Evolutionary conservation across 53 echinoderm and acorn worm species (phyloP).

Genomic region (Temnopleurus reevesii): DNA sequence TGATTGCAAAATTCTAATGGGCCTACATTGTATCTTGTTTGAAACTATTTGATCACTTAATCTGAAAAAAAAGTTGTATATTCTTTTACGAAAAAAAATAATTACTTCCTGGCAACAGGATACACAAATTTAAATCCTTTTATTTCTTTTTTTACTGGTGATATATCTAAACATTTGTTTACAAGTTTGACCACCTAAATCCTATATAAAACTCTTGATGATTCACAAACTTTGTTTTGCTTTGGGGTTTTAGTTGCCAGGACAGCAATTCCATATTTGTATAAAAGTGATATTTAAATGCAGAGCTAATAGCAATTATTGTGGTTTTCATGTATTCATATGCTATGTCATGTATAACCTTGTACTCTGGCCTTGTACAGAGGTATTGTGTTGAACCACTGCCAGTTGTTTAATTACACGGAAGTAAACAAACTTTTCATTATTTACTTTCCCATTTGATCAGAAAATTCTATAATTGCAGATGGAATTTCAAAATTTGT

Average conservation of each 20-base stretch:
- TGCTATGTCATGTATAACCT: conserved; percentile 26
- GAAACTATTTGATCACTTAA: no score
- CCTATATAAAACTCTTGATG: not conserved
- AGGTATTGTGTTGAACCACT: not conserved
- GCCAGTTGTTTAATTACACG: conserved; percentile 25
- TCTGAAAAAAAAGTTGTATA: no score
- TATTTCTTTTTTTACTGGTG: no score
- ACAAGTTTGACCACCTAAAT: no score
- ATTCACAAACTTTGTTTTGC: not conserved
- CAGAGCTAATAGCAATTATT: not conserved
- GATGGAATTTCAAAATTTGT: no score
- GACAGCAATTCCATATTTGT: not conserved
- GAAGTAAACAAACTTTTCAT: not conserved
- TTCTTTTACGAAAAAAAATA: no score
- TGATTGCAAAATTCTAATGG: no score
- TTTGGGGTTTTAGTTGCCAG: not conserved
- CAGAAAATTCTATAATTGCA: not conserved
- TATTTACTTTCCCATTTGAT: not conserved
- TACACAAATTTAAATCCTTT: no score
- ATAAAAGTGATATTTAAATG: not conserved
- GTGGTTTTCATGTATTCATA: not conserved
- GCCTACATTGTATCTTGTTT: no score
- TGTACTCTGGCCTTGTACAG: not conserved
- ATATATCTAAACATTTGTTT: no score
- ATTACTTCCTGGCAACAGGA: no score